These are phyloP conservation scores for Drosophila bocqueti DNA, from an alignment of 1,140 invertebrate species.

Conservation along the genomic window DNA sequence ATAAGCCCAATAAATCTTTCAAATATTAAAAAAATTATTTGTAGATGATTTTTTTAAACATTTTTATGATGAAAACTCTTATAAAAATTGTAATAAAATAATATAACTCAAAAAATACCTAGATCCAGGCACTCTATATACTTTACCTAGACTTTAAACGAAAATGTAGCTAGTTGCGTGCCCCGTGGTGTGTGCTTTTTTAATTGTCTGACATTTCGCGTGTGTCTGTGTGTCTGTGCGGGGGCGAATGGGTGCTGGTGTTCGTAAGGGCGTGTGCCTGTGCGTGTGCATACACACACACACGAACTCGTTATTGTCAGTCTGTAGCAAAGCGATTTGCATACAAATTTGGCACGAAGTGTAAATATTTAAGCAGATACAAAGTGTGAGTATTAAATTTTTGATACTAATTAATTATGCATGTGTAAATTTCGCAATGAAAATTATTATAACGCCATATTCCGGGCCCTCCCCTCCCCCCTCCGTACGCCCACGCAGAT, in stretches of 20 bases:
- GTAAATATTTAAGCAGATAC: constrained; percentile 84
- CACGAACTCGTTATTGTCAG: constrained; percentile 69
- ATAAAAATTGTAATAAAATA: no score
- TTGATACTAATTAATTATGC: constrained; percentile 85
- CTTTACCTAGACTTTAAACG: neutral
- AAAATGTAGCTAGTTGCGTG: constrained; percentile 8
- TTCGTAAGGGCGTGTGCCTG: constrained; percentile 18
- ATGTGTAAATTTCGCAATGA: constrained; percentile 83
- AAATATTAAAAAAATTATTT: no score
- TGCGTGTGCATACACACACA: neutral
- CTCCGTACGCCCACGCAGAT: neutral
- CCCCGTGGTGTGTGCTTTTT: constrained; percentile 59
- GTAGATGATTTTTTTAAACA: no score
- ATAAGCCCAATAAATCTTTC: no score
- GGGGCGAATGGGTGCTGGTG: constrained; percentile 22
- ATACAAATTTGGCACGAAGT: constrained; percentile 84
- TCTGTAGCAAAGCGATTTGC: constrained; percentile 84
- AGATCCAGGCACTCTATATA: neutral
- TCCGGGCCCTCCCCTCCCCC: constrained; percentile 33
- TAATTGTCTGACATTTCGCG: constrained; percentile 75
- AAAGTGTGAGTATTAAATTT: constrained; percentile 84
- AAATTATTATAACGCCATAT: constrained; percentile 83
- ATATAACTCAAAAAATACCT: neutral
- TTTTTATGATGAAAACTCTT: no score
- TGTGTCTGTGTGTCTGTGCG: constrained; percentile 30